A percentile compares a stretch with the other conserved stretches of the same genome.
These are phyloP conservation scores for Anoplopoma fimbria DNA, from an alignment of 2,113 vertebrate species.

Conservation along the genomic window DNA sequence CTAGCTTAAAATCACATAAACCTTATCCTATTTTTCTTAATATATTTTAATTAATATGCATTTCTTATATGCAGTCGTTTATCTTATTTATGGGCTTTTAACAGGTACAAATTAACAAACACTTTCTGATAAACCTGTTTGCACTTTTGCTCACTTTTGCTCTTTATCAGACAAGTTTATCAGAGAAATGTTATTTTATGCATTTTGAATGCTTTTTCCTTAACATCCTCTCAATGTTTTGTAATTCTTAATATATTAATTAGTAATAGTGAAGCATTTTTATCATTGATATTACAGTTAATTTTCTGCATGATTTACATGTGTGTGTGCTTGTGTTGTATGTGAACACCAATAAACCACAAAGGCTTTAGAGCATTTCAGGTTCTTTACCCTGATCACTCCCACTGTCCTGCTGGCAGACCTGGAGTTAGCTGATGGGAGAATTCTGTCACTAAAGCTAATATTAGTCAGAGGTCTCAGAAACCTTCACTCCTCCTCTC, in stretches of 20 bases:
- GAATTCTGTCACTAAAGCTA: constrained; percentile 80
- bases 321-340: neutral
- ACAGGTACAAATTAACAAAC: neutral
- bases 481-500: constrained; percentile 65
- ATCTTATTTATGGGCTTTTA: neutral
- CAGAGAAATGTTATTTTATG: neutral
- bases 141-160: neutral
- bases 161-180: neutral
- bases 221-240: neutral
- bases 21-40: neutral
- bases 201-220: neutral
- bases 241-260: neutral
- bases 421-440: constrained; percentile 61
- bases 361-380: neutral
- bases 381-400: constrained; percentile 20
- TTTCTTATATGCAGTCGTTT: neutral
- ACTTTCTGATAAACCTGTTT: neutral
- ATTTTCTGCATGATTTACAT: neutral
- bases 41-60: neutral
- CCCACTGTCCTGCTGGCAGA: constrained; percentile 63
- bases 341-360: neutral
- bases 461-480: constrained; percentile 77
- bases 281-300: neutral
- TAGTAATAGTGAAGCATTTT: neutral
- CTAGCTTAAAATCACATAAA: neutral